phyloP scores from a whole-genome alignment of 2,113 vertebrate genomes.

The Chloropsis hardwickii region DNA sequence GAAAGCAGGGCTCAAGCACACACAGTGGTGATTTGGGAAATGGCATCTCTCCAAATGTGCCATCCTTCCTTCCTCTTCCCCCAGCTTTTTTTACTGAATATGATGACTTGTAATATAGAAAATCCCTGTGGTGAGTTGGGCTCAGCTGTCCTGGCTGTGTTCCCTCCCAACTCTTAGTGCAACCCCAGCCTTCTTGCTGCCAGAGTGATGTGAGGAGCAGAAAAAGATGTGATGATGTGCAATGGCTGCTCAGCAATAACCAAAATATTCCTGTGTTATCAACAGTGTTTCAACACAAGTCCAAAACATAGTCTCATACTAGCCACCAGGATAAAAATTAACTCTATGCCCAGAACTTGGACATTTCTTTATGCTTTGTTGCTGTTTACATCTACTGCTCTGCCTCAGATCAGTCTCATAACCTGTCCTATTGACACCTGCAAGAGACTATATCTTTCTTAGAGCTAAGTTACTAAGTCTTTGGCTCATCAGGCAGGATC shows the following conservation, averaged over 20 bases:
- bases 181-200: rapidly evolving
- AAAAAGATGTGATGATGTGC: not conserved
- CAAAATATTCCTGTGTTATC: not conserved
- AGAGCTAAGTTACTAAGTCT: not conserved
- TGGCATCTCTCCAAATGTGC: rapidly evolving
- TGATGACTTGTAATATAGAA: rapidly evolving
- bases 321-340: not conserved
- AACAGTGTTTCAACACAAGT: not conserved
- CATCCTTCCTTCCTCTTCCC: not conserved
- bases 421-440: not conserved
- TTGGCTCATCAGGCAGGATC: not conserved
- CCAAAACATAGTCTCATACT: not conserved
- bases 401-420: not conserved
- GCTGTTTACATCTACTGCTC: not conserved
- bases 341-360: not conserved
- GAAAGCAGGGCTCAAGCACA: not conserved
- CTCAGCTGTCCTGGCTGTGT: not conserved
- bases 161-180: not conserved
- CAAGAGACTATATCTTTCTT: not conserved
- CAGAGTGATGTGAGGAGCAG: not conserved
- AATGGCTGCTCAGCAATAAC: not conserved
- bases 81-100: not conserved
- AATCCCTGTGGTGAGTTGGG: not conserved
- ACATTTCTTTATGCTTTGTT: not conserved
- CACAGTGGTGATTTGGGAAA: rapidly evolving